Conservation (phyloP, 2,113 vertebrate genomes). For the rabbit (Oryctolagus cuniculus) region mOryCun1.1 NC_091432.1:200630001-200630500, state of each 20-base stretch:
- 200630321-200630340: no score
- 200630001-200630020: slow-evolving; percentile 1
- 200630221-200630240: neutral
- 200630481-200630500: no score
- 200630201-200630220: neutral
- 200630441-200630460: no score
- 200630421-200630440: no score
- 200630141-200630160: neutral
- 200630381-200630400: no score
- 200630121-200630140: neutral
- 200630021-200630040: neutral
- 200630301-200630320: no score
- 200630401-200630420: no score
- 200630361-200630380: no score
- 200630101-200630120: neutral
- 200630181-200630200: slow-evolving; percentile 9
- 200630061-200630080: neutral
- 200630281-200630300: no score
- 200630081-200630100: slow-evolving; percentile 18
- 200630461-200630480: no score
- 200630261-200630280: neutral
- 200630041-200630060: neutral
- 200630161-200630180: neutral
- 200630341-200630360: no score
- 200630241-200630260: neutral